Evolutionary conservation across 1,140 invertebrate genomes (phyloP), one percentile per base, ranked within the genome.

Genomic region (Lordiphosa clarofinis): DNA sequence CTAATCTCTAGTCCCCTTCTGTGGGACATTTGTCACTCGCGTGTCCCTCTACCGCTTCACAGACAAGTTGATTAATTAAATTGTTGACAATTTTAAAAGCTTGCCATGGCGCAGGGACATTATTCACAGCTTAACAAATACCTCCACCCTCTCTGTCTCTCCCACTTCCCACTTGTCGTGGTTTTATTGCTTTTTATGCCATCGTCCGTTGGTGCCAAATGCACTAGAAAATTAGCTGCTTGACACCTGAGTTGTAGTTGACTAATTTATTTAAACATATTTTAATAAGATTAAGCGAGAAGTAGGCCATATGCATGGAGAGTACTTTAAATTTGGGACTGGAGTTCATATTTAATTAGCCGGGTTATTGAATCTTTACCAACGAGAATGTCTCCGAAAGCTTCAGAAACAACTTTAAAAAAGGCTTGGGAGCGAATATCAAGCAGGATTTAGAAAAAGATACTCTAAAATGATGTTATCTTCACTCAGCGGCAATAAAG

Each of bases 21-120:
- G 13, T 43, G 0, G 9, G 21, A 42, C 42, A 67, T 67, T 59
- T 46, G 43, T 67, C 64, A 50, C 19, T 39, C 37, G n/a, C 21
- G 2, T 53, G 12, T 9, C 19, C 24, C 33, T 19, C 36, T 12
- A 40, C 35, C 12, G 46, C 12, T 35, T 28, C 46, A 58, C 38
- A 46, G 55, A 55, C 61, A 48, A 69, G 68, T 76, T 82, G 78
- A 82, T 82, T 82, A 82, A 82, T 84, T 82, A 84, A 82, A 73
- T 66, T 84, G 76, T 82, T 82, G 76, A 82, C 76, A 82, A 76
- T 76, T 82, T 84, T 76, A 84, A 84, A 69, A 82, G 78, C 78
- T 67, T 61, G 43, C 40, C 61, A 56, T 63, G 46, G 44, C 35
- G 64, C 28, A 8, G 24, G 31, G 50, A 43, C 78, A 84, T 81